phyloP scores from a whole-genome alignment of 2,888 invertebrate genomes.

The Callyntrura sp. region DNA sequence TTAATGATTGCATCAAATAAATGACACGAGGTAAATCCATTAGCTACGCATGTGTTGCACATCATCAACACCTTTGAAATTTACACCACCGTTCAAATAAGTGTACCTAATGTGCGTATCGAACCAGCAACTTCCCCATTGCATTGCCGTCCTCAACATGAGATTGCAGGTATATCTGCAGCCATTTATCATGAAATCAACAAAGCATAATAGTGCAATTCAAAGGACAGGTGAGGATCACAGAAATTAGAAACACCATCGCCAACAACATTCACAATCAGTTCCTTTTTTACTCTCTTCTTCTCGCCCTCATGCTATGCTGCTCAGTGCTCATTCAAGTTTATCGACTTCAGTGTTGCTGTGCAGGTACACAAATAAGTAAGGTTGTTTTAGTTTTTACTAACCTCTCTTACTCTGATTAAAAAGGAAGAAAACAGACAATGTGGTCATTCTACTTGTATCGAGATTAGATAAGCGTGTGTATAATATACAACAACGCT shows the following conservation, averaged over 20 bases:
- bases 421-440: conserved; percentile 56
- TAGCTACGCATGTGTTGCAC: conserved; percentile 48
- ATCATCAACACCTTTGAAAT: conserved; percentile 51
- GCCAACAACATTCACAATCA: background rate
- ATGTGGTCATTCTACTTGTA: conserved; percentile 52
- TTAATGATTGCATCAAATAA: conserved; percentile 55
- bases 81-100: conserved; percentile 48
- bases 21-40: conserved; percentile 65
- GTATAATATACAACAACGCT: background rate
- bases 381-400: no score
- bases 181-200: conserved; percentile 50
- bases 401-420: conserved; percentile 29
- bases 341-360: background rate
- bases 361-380: background rate
- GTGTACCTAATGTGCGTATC: conserved; percentile 38
- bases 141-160: background rate
- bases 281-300: background rate
- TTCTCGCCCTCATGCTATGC: background rate
- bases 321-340: background rate
- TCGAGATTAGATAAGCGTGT: conserved; percentile 33
- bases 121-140: background rate
- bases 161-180: conserved; percentile 24
- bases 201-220: conserved; percentile 26
- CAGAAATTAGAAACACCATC: background rate
- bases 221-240: conserved; percentile 38